Evolutionary conservation across 1,140 invertebrate species (phyloP).

Genomic region (Drosophila punjabiensis): DNA sequence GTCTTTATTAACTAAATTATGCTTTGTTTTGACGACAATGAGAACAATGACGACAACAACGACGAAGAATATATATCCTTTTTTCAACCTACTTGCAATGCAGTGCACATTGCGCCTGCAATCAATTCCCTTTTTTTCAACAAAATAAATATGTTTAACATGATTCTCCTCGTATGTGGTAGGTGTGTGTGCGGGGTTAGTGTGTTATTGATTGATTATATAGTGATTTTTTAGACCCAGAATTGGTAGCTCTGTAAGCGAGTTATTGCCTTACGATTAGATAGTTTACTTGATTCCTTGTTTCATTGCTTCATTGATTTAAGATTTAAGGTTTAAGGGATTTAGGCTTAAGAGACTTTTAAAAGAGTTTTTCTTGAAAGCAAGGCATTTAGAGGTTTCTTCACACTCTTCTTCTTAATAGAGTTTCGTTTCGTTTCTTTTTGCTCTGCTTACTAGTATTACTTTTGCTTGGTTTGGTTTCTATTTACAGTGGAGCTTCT

Average conservation of each 20-base stretch:
- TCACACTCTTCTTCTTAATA: not conserved
- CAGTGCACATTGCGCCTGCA: constrained; percentile 8
- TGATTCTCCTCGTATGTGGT: constrained; percentile 11
- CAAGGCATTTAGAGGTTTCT: constrained; percentile 33
- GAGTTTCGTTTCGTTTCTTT: constrained; percentile 19
- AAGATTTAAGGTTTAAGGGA: not conserved
- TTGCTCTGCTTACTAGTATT: not conserved
- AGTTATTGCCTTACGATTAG: constrained; percentile 15
- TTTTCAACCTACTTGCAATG: not conserved
- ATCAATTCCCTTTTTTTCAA: constrained; percentile 12
- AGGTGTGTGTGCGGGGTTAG: constrained; percentile 11
- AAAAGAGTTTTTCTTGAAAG: constrained; percentile 17
- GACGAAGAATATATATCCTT: constrained; percentile 3
- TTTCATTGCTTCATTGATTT: constrained; percentile 11
- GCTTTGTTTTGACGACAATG: constrained; percentile 38
- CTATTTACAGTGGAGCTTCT: constrained; percentile 28
- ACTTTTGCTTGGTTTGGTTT: constrained; percentile 25
- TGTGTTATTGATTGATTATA: constrained; percentile 5
- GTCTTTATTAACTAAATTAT: constrained; percentile 51
- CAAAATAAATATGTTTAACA: constrained; percentile 54
- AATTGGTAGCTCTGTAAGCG: constrained; percentile 24
- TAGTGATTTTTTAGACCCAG: constrained; percentile 14
- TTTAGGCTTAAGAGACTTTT: constrained; percentile 2
- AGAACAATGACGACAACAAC: constrained; percentile 21
- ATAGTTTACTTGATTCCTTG: constrained; percentile 21